These are phyloP conservation scores for Phenganax subtilis DNA, from an alignment of 92 coral and sea anemone species.

Conservation along the genomic window DNA sequence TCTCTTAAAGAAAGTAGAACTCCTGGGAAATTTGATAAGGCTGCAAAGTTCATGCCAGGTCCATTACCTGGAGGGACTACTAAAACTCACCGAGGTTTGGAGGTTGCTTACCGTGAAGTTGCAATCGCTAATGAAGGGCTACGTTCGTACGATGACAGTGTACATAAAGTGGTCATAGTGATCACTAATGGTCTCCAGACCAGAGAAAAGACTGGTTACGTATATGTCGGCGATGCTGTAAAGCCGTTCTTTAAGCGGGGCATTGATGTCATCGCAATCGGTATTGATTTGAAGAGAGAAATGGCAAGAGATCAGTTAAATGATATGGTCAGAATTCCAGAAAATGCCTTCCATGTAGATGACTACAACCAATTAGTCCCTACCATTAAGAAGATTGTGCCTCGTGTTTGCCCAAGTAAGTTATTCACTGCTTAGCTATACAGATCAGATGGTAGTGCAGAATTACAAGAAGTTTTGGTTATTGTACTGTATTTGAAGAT, in stretches of 20 bases:
- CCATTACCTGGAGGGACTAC: constrained; percentile 16
- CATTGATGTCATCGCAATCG: constrained; percentile 24
- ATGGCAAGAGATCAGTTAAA: constrained; percentile 2
- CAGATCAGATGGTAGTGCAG: no score
- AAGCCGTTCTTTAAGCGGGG: constrained; percentile 9
- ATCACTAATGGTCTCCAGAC: constrained; percentile 16
- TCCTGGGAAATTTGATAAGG: constrained; percentile 6
- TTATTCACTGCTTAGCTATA: neutral
- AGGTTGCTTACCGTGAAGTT: constrained; percentile 1
- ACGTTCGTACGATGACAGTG: constrained; percentile 7
- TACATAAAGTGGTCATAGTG: constrained; percentile 16
- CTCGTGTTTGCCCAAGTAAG: constrained; percentile 33
- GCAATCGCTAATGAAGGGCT: neutral
- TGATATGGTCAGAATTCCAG: constrained; percentile 22
- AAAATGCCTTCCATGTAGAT: constrained; percentile 17
- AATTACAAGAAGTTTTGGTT: no score
- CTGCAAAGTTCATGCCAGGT: constrained; percentile 7
- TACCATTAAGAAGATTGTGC: neutral
- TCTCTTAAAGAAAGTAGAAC: constrained; percentile 6
- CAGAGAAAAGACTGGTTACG: neutral
- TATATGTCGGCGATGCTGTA: constrained; percentile 22
- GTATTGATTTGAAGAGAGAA: constrained; percentile 1
- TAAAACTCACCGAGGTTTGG: constrained; percentile 19
- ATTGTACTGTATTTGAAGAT: neutral
- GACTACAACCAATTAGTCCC: neutral